Evolutionary conservation across 2,888 invertebrate species (phyloP).

Genomic region (Podotricha telesiphe): DNA sequence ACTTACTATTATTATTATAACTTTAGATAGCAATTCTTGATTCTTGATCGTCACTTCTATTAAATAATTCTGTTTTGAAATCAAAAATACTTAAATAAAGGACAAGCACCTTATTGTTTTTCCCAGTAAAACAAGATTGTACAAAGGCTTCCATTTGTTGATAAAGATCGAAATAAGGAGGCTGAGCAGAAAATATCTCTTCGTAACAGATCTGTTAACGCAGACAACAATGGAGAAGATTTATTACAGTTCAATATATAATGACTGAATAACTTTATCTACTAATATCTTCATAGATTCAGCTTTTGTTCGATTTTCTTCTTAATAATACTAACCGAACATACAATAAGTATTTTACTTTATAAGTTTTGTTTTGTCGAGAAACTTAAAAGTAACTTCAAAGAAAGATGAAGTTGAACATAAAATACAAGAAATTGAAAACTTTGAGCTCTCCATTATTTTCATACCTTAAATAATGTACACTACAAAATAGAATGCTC

Average conservation of each 20-base stretch:
- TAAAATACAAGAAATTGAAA: slow-evolving; percentile 15
- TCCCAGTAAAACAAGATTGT: slow-evolving; percentile 1
- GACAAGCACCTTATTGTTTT: slow-evolving; percentile 13
- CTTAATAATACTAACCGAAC: not conserved
- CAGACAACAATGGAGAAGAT: slow-evolving; percentile 71
- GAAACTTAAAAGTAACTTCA: slow-evolving; percentile 10
- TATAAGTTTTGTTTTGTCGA: slow-evolving; percentile 8
- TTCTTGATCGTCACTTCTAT: not conserved
- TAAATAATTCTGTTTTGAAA: not conserved
- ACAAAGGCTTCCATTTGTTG: slow-evolving; percentile 22
- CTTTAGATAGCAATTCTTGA: too few relatives aligned
- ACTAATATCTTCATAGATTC: slow-evolving; percentile 17
- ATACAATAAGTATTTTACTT: slow-evolving; percentile 7
- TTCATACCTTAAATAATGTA: slow-evolving; percentile 17
- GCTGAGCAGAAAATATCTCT: slow-evolving; percentile 31
- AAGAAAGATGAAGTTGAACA: not conserved
- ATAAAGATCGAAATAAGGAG: slow-evolving; percentile 29
- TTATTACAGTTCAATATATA: slow-evolving; percentile 64
- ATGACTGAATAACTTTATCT: slow-evolving; percentile 40
- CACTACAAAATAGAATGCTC: slow-evolving; percentile 6
- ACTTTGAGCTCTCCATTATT: slow-evolving; percentile 13
- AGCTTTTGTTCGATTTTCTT: slow-evolving; percentile 17
- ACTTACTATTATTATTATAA: too few relatives aligned
- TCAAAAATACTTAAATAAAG: not conserved
- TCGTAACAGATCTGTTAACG: slow-evolving; percentile 61